Base-by-base conservation (phyloP, 2,888 invertebrate genomes). In the Orchesella flavescens region DNA sequence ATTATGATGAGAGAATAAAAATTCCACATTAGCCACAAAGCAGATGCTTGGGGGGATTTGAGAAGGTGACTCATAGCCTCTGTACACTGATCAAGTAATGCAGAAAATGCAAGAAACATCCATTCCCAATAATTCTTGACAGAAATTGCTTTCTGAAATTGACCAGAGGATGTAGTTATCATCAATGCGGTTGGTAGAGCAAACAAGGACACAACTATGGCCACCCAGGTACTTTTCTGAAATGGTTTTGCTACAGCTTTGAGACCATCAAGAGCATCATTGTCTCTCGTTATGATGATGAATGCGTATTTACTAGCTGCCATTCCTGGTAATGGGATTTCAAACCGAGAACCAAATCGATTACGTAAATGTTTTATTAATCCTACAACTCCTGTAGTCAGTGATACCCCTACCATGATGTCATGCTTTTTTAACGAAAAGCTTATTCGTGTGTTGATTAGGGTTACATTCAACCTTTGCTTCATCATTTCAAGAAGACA, bases 241-340 rank as follows among this genome's bases (percentile, higher is more conserved):
- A 76, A 76, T 13, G 76, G 76, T 55, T 76, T 55, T 15, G 66
- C 53, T 44, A 76, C 57, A 0, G 76, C 76, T 12, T 21, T 12
- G 10, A 76, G 55, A 17, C 66, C 19, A 17, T 55, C 23, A 1
- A 21, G 43, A 1, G 5, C 2, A 34, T 34, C 34, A 1, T 1
- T 55, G 1, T 17, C 23, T 46, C 23, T 34, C 0, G 44, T 43
- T 1, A 65, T 17, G 15, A 76, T 68, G 3, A 76, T 17, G 23
- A 66, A 76, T 15, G 55, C 69, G 19, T 53, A 69, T 34, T 7
- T 34, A 4, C 2, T 7, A 7, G 7, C 34, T 34, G 34, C 7
- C 3, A 34, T 7, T 34, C 34, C 34, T 7, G 34, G 34, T 34
- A 34, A 4, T 34, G 34, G 34, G 7, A 34, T 7, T 2, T 34